phyloP scores from a whole-genome alignment of 2,888 invertebrate species.

The Peribatodes rhomboidaria region DNA sequence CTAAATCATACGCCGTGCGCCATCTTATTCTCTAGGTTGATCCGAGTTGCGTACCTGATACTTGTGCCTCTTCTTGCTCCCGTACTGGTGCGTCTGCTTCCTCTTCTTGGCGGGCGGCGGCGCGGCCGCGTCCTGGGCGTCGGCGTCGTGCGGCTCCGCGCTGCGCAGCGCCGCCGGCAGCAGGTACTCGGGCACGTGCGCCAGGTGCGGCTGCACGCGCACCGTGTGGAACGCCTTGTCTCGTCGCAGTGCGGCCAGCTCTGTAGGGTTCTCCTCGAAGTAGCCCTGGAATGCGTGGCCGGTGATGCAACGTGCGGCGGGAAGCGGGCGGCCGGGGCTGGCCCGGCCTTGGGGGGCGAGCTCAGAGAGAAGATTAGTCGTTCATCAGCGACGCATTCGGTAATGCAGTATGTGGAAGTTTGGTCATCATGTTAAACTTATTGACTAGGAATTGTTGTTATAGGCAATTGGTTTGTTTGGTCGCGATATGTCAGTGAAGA shows the following conservation, averaged over 20 bases:
- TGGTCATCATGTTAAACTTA: slow-evolving; percentile 33
- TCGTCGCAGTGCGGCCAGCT: slow-evolving; percentile 93
- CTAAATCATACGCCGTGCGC: no score
- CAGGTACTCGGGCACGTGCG: slow-evolving; percentile 97
- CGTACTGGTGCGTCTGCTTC: slow-evolving; percentile 63
- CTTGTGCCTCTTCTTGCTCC: slow-evolving; percentile 76
- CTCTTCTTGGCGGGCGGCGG: slow-evolving; percentile 66
- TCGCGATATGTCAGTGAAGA: no score
- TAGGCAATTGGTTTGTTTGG: no score
- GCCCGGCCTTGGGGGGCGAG: no score
- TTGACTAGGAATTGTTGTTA: no score
- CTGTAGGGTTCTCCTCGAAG: slow-evolving; percentile 96
- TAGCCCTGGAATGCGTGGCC: no score
- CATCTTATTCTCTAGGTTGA: no score
- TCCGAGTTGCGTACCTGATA: slow-evolving; percentile 71
- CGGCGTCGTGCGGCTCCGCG: slow-evolving; percentile 81
- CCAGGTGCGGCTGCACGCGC: slow-evolving; percentile 93
- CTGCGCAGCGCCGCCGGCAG: slow-evolving; percentile 92
- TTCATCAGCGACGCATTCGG: slow-evolving; percentile 78
- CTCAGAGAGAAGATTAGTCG: slow-evolving; percentile 85
- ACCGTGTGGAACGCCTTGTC: slow-evolving; percentile 95
- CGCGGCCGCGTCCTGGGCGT: slow-evolving; percentile 42
- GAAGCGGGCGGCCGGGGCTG: no score
- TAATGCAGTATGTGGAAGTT: slow-evolving; percentile 63
- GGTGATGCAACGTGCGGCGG: no score